phyloP scores from a whole-genome alignment of 2,113 vertebrate genomes.

The Penelope pileata region DNA sequence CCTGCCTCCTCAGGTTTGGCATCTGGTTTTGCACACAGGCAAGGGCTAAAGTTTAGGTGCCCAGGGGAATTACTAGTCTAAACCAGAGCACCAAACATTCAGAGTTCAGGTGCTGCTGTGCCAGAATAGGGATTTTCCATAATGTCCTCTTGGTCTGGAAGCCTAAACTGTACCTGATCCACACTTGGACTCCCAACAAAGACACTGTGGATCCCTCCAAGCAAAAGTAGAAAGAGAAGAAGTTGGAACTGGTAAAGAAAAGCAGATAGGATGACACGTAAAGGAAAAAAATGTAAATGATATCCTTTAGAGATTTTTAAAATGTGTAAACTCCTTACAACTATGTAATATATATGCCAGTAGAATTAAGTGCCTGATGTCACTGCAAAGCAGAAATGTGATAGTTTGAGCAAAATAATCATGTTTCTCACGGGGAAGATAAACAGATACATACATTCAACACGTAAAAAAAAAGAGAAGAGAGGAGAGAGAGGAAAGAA shows the following conservation, averaged over 20 bases:
- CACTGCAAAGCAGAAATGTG: background rate
- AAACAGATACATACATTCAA: background rate
- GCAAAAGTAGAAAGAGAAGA: background rate
- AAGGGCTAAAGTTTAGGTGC: background rate
- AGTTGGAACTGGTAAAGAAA: background rate
- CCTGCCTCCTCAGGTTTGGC: background rate
- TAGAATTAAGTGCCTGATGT: background rate
- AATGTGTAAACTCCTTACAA: background rate
- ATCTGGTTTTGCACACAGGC: background rate
- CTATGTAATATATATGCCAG: background rate
- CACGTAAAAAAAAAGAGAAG: background rate
- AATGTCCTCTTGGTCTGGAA: background rate
- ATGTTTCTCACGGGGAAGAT: background rate
- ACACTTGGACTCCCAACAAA: background rate
- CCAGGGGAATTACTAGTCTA: background rate
- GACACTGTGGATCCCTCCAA: background rate
- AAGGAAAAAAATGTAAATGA: background rate
- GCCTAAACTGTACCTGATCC: background rate
- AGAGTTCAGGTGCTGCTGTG: background rate
- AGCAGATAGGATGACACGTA: background rate
- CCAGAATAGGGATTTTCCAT: background rate
- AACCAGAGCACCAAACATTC: background rate
- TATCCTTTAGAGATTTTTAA: background rate
- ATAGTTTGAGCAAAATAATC: slow-evolving; percentile 18
- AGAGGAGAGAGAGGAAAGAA: background rate